A percentile compares a stretch with the other conserved stretches of the same genome.
These are phyloP conservation scores for Palaemon carinicauda DNA, from an alignment of 1,140 invertebrate species.

Conservation along the genomic window DNA sequence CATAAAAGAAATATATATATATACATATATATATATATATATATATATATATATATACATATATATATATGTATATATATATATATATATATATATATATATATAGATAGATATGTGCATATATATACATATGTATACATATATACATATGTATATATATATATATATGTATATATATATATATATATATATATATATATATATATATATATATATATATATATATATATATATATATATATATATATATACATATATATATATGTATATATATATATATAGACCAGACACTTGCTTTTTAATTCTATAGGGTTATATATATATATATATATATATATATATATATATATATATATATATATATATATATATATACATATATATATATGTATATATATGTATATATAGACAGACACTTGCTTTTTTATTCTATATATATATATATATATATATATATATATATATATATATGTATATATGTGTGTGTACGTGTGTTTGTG, in stretches of 20 bases:
- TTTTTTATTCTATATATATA: neutral
- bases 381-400: neutral
- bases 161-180: neutral
- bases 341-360: constrained; percentile 2
- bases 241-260: neutral
- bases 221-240: neutral
- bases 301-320: neutral
- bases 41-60: neutral
- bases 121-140: neutral
- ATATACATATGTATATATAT: neutral
- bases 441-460: neutral
- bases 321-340: neutral
- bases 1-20: too few relatives aligned
- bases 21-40: neutral
- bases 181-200: neutral
- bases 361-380: neutral
- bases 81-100: neutral
- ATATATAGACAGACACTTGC: neutral
- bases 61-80: neutral
- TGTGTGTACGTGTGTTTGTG: too few relatives aligned
- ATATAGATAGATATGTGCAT: neutral
- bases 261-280: neutral
- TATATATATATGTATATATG: neutral
- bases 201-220: neutral
- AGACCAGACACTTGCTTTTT: too few relatives aligned